Base-by-base conservation (phyloP, 2,888 invertebrate genomes). In the Erpobdella octoculata region DNA sequence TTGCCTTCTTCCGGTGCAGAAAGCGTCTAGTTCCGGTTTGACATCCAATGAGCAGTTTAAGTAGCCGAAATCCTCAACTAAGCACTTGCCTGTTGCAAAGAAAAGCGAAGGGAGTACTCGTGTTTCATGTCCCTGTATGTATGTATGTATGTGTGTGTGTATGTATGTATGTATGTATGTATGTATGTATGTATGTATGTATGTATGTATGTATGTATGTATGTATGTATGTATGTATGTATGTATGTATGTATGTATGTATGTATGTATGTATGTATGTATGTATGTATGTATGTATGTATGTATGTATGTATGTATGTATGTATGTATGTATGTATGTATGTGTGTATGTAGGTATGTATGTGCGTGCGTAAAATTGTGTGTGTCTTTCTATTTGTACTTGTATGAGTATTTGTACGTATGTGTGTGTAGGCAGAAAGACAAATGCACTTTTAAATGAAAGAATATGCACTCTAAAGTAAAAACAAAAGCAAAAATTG, bases 31-130 rank as follows among this genome's bases (percentile, higher is more conserved):
- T 33, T 73, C 73, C 3, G 53, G 33, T 48, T 64, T 37, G 41
- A 73, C 73, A 37, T 73, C 73, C 15, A 62, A n/a, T 9, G 61
- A 41, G 59, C 73, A 73, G 25, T 64, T 69, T 31, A 73, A 48
- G 70, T 72, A 48, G 2, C 73, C 73, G 33, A 73, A 73, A 33
- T 53, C 33, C 33, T 72, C 65, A 35, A 65, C 46, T 38, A 72
- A 38, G 53, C 73, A 73, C 12, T 68, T 71, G n/a, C 73, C 73
- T 66, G 70, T 46, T 46, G 46, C 12, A 18, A 12, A 46, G 15
- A 35, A 28, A n/a, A 18, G 21, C 33, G 8, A 64, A 12, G 37
- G 37, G 21, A 28, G 9, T 37, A 64, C 36, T n/a, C n/a, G n/a
- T n/a, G n/a, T n/a, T n/a, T n/a, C n/a, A n/a, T n/a, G n/a, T n/a